Evolutionary conservation across 2,113 vertebrate species (phyloP), one percentile per base, ranked within the genome.

Genomic region (Limanda limanda): DNA sequence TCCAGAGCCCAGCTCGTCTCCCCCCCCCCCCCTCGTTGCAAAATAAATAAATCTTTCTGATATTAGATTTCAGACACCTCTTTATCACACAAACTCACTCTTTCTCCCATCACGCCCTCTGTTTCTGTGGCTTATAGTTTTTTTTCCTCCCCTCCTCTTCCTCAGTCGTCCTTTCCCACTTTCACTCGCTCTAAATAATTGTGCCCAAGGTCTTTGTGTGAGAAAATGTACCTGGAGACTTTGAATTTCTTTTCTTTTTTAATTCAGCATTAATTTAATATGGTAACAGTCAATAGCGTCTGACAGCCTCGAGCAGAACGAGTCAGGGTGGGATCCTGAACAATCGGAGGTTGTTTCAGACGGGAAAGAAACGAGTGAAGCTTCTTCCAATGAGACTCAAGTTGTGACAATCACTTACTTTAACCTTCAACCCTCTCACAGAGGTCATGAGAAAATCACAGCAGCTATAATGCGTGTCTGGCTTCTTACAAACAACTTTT

Each of bases 21-120:
- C 79, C 79, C 71, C 73, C 68, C 62, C 83, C 78, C 11, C 81
- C 79, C 71, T 55, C 56, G 56, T 61, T 74, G 71, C 80, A 90
- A 87, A 91, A 93, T 94, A 92, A 94, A 95, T 94, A 93, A 94
- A 94, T 94, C 93, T 76, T 81, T 94, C 74, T 92, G 94, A 95
- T 94, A 90, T 93, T 75, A 78, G 24, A 81, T 88, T 90, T 90
- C 84, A 92, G 90, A 89, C 89, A 90, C 82, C 83, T 91, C 92
- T 94, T 94, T 86, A 94, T 93, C 84, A 81, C 79, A 78, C 81
- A 52, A 81, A 68, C 63, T 56, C 67, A 8, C 75, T 74, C 60
- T 71, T 71, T 67, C 74, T 72, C 64, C 55, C 68, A 70, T 61
- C 77, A 78, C 76, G 75, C 37, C 58, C 42, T 73, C 76, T 13